Evolutionary conservation across 1,140 invertebrate species (phyloP), one percentile per base, ranked within the genome.

Genomic region (Asbolus verrucosus): DNA sequence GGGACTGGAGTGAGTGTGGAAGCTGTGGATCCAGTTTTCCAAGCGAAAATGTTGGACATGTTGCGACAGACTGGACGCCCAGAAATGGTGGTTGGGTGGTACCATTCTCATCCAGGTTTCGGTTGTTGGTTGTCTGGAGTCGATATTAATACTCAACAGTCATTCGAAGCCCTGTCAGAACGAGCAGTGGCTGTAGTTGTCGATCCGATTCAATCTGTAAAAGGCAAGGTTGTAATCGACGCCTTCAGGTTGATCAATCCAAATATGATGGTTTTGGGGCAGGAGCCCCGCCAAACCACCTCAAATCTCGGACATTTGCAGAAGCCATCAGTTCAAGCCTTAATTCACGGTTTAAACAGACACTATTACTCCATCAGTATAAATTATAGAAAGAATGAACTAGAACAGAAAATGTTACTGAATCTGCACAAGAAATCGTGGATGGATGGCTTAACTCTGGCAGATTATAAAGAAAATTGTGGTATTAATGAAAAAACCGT

Each of bases 21-120:
- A 85, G 98, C 98, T 30, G 98, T 99, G 0, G 98, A 99, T 87
- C 98, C 98, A 30, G 98, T 99, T 9, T 99, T 99, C 81, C 98
- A 99, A 86, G 97, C 98, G 14, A 99, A 98, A 85, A 99, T 99
- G 98, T 94, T 99, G 84, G 98, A 99, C 78, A 99, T 99, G 98
- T 84, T 99, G 36, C 96, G 98, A 81, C 97, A 99, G 84, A 99
- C 98, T 69, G 98, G 98, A 1, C 85, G 97, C 63, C 98, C 98
- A 3, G 98, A 99, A 85, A 99, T 99, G 98, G 98, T 99, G 8
- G 98, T 99, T 41, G 98, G 98, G 43, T 99, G 98, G 98, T 99
- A 99, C 78, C 98, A 99, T 79, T 98, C 97, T 46, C 98, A 99
- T 91, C 98, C 98, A 77, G 98, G 98, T 31, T 99, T 99, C 86